phyloP scores from a whole-genome alignment of 2,888 invertebrate genomes.

The Fragum fragum region DNA sequence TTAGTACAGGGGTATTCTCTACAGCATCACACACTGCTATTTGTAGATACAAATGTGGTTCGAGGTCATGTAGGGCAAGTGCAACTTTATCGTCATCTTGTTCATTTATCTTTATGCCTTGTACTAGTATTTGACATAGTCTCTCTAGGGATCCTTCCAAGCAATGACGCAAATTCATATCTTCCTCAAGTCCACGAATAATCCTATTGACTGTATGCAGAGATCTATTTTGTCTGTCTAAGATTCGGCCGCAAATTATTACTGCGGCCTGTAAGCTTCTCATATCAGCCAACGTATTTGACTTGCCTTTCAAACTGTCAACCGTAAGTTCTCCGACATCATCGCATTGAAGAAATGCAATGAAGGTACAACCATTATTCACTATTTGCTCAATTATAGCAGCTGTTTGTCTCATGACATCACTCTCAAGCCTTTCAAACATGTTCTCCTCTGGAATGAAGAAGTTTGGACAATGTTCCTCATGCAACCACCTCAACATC shows the following conservation, averaged over 20 bases:
- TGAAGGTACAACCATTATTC: neutral
- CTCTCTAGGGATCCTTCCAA: neutral
- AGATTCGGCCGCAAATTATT: neutral
- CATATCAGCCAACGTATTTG: too few species aligned
- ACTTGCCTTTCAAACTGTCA: neutral
- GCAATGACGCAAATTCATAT: neutral
- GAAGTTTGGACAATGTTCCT: slow-evolving; percentile 13
- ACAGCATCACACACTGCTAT: neutral
- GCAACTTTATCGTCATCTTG: neutral
- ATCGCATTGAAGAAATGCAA: neutral
- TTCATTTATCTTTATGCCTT: neutral
- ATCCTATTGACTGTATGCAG: neutral
- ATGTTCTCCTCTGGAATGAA: slow-evolving; percentile 12
- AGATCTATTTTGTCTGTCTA: neutral
- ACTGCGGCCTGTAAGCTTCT: too few species aligned
- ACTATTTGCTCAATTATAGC: neutral
- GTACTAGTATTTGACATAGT: neutral
- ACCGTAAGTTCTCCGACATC: neutral
- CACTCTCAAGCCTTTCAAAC: neutral
- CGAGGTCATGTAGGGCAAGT: neutral
- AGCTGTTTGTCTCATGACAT: neutral
- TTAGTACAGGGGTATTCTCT: neutral
- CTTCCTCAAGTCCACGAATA: neutral
- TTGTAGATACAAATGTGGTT: neutral
- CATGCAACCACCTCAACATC: neutral